Evolutionary conservation across 2,113 vertebrate species (phyloP), one percentile per base, ranked within the genome.

Genomic region (Chaetodon trifascialis): DNA sequence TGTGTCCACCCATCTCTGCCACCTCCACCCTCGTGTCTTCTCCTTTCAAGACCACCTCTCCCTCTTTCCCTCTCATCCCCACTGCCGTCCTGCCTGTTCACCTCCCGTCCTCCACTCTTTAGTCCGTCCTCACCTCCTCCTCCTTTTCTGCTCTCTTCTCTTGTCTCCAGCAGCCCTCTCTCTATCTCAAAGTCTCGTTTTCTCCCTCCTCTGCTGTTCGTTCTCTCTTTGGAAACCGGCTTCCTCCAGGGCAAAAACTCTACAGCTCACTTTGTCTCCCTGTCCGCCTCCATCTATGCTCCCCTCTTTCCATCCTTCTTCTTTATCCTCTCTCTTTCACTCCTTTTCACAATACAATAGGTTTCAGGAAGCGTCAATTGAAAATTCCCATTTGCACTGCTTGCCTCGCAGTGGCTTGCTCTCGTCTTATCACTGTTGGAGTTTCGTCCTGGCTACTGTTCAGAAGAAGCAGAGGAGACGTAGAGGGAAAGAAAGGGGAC

Each of bases 171-270:
- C 77, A 76, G 23, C 0, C 9, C 91, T 92, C 91, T 76, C 67
- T 82, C 68, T 78, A 44, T 91, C 91, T 93, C 89, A 76, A 79
- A 76, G 77, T 92, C 89, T 92, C 60, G 73, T 92, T 91, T 79
- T 84, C 82, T 86, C 81, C 68, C 81, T 90, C 79, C 79, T 79
- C 75, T 78, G 80, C 87, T 81, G 65, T 76, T 92, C 89, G 64
- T 85, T 88, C 79, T 59, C 51, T 87, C 79, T 91, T 87, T 91
- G 88, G 75, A 86, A 86, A 76, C 75, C 5, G 11, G 54, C 76
- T 85, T 90, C 90, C 92, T 91, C 63, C 80, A 60, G 91, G 91
- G 90, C 81, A 69, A 80, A 91, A 91, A 88, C 84, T 90, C 90
- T 59, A 82, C 80, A 80, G 90, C 87, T 90, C 89, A 89, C 83